A percentile compares a stretch with the other conserved stretches of the same genome.
These are phyloP conservation scores for Ceyx erithaca DNA, from an alignment of 2,797 vertebrate genomes.

Conservation along the genomic window DNA sequence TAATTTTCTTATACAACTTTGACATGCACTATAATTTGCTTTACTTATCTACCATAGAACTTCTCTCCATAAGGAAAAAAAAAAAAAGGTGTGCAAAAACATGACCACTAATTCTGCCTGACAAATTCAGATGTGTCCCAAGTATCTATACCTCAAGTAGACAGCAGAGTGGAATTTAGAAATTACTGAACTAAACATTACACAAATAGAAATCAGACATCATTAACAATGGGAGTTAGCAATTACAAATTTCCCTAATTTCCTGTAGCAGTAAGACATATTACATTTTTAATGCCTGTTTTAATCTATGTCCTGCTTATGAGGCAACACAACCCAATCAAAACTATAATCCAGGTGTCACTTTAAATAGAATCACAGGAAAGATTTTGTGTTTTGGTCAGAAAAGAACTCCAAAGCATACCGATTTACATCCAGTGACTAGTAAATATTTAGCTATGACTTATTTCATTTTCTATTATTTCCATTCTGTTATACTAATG, in stretches of 20 bases:
- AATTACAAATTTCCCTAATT: background rate
- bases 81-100: background rate
- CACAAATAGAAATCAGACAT: background rate
- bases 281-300: background rate
- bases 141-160: background rate
- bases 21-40: background rate
- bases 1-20: background rate
- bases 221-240: background rate
- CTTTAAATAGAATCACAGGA: background rate
- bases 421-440: background rate
- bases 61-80: background rate
- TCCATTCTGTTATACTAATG: background rate
- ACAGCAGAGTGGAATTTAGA: background rate
- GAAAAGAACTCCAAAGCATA: background rate
- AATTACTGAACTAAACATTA: background rate
- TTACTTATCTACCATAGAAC: background rate
- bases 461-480: conserved; percentile 7
- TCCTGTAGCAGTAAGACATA: background rate
- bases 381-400: background rate
- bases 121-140: background rate
- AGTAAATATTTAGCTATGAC: background rate
- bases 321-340: background rate
- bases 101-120: background rate
- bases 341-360: background rate
- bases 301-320: background rate